phyloP scores from a whole-genome alignment of 1,140 invertebrate species.

The Andrena cerasifolii region DNA sequence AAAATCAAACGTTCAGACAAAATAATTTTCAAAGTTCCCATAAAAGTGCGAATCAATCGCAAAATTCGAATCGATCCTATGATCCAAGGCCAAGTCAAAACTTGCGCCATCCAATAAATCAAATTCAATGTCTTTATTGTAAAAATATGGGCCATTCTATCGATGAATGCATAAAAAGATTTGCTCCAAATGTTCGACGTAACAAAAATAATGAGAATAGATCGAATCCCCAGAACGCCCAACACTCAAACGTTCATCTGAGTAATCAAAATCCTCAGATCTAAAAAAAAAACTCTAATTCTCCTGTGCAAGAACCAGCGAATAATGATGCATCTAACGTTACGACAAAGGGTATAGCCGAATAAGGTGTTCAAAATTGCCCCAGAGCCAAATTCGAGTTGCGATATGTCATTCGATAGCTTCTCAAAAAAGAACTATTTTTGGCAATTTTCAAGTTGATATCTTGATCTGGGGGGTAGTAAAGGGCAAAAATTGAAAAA shows the following conservation, averaged over 20 bases:
- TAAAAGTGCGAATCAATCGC: background rate
- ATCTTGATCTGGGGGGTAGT: no score
- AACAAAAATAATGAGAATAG: background rate
- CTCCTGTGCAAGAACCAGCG: background rate
- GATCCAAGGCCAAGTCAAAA: background rate
- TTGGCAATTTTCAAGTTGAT: no score
- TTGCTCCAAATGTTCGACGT: constrained; percentile 1
- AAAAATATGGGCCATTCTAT: constrained; percentile 10
- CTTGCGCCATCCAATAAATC: background rate
- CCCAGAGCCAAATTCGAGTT: no score
- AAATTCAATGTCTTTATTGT: constrained; percentile 6
- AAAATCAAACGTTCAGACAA: background rate
- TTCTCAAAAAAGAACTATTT: no score
- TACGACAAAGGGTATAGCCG: background rate
- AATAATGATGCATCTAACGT: background rate
- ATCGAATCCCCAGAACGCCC: background rate
- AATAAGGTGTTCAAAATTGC: no score
- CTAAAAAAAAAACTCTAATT: background rate
- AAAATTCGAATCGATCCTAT: background rate
- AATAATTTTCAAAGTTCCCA: background rate
- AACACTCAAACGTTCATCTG: background rate
- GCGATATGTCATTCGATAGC: no score
- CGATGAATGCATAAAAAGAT: constrained; percentile 7
- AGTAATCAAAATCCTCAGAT: background rate
- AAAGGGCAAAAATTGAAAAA: no score